A percentile compares a stretch with the other conserved stretches of the same genome.
These are phyloP conservation scores for Cheilosia soror DNA, from an alignment of 2,888 invertebrate species.

Conservation along the genomic window DNA sequence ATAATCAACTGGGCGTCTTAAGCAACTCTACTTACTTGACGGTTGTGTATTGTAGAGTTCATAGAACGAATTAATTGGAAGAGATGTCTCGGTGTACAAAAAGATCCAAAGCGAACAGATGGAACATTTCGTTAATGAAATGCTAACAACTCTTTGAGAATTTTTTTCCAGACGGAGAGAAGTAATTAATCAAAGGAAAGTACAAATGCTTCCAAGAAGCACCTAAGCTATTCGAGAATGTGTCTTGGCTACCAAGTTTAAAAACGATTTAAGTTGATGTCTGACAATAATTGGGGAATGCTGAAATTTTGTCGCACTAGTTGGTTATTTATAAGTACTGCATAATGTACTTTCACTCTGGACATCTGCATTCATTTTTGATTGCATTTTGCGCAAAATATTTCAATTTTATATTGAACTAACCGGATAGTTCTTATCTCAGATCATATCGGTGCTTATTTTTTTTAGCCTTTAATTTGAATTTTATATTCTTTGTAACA, in stretches of 20 bases:
- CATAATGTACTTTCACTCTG: too few relatives aligned
- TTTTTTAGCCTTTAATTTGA: too few relatives aligned
- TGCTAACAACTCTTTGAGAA: constrained; percentile 61
- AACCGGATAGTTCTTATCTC: too few relatives aligned
- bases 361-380: too few relatives aligned
- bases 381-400: too few relatives aligned
- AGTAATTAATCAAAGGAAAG: constrained; percentile 40
- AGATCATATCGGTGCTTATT: too few relatives aligned
- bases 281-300: not conserved
- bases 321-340: too few relatives aligned
- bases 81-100: constrained; percentile 48
- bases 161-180: constrained; percentile 34
- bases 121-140: constrained; percentile 65
- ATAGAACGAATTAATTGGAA: constrained; percentile 67
- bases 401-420: too few relatives aligned
- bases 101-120: constrained; percentile 63
- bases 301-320: too few relatives aligned
- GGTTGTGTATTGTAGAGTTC: constrained; percentile 28
- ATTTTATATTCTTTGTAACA: too few relatives aligned
- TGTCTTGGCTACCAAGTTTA: not conserved
- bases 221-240: constrained; percentile 10
- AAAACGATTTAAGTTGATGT: not conserved
- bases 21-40: constrained; percentile 7
- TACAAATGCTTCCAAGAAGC: constrained; percentile 38
- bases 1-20: constrained; percentile 58